Evolutionary conservation across 2,888 invertebrate species (phyloP), one percentile per base, ranked within the genome.

Genomic region (Germaria angustata): DNA sequence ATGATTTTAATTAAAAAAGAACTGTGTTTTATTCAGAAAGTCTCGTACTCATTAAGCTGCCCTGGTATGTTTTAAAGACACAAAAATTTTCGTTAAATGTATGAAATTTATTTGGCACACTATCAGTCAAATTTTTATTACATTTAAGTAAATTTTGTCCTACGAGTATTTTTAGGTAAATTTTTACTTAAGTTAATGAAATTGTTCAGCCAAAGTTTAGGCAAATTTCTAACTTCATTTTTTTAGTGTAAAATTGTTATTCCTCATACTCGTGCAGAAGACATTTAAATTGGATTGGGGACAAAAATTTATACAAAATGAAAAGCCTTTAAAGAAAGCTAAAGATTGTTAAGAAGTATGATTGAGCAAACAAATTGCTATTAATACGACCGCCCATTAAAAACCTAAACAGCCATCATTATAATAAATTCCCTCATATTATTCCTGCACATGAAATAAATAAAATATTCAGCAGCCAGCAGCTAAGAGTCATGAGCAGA

Each of bases 311-410:
- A 61, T 8, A 24, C 15, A 20, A n/a, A 32, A 32, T 32, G 46
- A 49, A 34, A 34, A 7, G 20, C 11, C 7, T 51, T 51, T 66
- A 39, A 39, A n/a, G 24, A 24, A 51, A 39, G 36, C 36, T 24
- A 11, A 17, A 36, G 36, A 49, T 17, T 3, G 17, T 17, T 5
- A 24, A 13, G 5, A 55, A 49, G 15, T 34, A 1, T 7, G 28
- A 20, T 46, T 44, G 17, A 63, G 46, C n/a, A 63, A 3, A 9
- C 34, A 65, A 65, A 65, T 65, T 65, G 65, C 32, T 49, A 39
- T 36, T 39, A 51, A 22, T 39, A 20, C 6, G 7, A 24, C 24
- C 22, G 7, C 2, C 11, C 24, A 51, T 66, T 66, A 51, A 24
- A 24, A 39, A 17, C 24, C 24, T 66, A 17, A 68, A 55, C 41